Base-by-base conservation (phyloP, 1,140 invertebrate species). In the Medauroidea extradentata region DNA sequence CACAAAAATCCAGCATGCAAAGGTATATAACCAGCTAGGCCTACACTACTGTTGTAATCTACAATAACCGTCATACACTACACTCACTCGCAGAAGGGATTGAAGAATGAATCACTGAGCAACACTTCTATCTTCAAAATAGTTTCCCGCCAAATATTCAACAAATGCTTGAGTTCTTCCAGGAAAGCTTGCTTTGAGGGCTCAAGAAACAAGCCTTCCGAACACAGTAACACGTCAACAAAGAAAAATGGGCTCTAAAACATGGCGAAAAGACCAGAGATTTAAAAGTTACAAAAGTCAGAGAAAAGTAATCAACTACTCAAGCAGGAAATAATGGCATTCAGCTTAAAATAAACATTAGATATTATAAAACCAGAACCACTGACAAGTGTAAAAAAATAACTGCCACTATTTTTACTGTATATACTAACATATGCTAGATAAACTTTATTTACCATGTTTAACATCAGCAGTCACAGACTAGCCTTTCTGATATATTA, bases 141-240 rank as follows among this genome's bases (percentile, higher is more conserved):
- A 60, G 78, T 76, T 65, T 83, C 75, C 46, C 81, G 78, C 85
- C 85, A 87, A 29, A 80, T 75, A 13, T 72, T 66, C 19, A 81
- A 75, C 3, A 87, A 70, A 53, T 78, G 78, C 27, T 71, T 66
- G 29, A 87, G 69, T 11, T 79, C 79, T 2, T 74, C 64, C 2
- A 71, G 64, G n/a, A 83, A 78, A 5, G 83, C 68, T 52, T 79
- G 66, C 51, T 80, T 69, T 2, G 79, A 76, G 0, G 86, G 86
- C 64, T 83, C 80, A 2, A 85, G 66, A 54, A 72, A 65, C 1
- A 85, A 66, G 18, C 73, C 64, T 1, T 75, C 73, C 8, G 70
- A 71, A 8, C 74, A 66, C 14, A 79, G 65, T 51, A 81, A 68
- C 2, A 82, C 71, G 68, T 82, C 80, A n/a, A 82, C 71, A 65